Base-by-base conservation (phyloP, 1,140 invertebrate species). In the Leptoteleia sp. region DNA sequence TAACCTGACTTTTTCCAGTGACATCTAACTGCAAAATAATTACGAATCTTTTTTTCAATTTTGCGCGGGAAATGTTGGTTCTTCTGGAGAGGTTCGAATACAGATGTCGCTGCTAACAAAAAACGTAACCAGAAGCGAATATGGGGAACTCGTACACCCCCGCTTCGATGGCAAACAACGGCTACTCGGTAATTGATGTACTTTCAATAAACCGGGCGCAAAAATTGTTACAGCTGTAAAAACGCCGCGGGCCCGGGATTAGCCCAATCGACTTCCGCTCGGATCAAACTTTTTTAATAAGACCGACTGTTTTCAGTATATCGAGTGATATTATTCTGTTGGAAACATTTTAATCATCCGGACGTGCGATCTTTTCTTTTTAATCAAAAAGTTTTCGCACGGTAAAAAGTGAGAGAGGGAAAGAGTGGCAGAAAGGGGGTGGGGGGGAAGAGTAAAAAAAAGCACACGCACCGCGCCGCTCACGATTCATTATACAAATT, bases 201-300 rank as follows among this genome's bases (percentile, higher is more conserved):
- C 33, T 57, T 50, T 33, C 70, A 27, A 73, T 55, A 64, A 62
- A 62, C 25, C 47, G 17, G 16, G 22, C 31, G 25, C 25, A 35
- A 48, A 67, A 61, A 52, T 35, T 12, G 31, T 50, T 59, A 33
- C 43, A 42, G 29, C 35, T 29, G 40, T 48, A 70, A 70, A 70
- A 55, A 55, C 12, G 9, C 15, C 3, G 40, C n/a, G 0, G 43
- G n/a, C 16, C 8, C 35, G 35, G 22, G 2, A 15, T 15, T 35
- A n/a, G 3, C 9, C 27, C 15, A 57, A 43, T 31, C 3, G 22
- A 62, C 8, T 29, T 40, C 3, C 6, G 15, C 29, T 17, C 17
- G 12, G 17, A 55, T 27, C 19, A 47, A 73, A 73, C 59, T 73
- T 73, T 73, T 73, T 64, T 73, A 73, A 73, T 73, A 73, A 71